phyloP scores from a whole-genome alignment of 2,797 vertebrate species.

The Lophotriccus pileatus region DNA sequence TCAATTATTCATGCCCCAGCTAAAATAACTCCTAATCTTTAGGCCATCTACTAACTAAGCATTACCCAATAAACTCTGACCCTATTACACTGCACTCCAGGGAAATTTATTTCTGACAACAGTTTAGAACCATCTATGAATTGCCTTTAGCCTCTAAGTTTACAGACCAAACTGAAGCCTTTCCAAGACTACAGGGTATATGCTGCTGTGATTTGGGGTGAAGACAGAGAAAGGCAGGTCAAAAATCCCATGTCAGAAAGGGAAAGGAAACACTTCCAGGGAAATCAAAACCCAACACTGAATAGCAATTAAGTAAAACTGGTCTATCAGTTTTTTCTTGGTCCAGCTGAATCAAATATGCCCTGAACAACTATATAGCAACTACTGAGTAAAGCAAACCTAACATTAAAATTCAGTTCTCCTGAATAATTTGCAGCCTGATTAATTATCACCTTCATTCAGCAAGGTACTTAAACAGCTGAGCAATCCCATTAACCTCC shows the following conservation, averaged over 20 bases:
- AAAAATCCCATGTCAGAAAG: background rate
- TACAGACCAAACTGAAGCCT: background rate
- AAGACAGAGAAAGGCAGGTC: background rate
- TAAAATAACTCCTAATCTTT: slow-evolving; percentile 31
- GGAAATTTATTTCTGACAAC: slow-evolving; percentile 25
- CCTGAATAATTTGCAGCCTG: slow-evolving; percentile 56
- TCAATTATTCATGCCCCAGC: background rate
- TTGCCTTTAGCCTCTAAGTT: background rate
- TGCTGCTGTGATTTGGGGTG: background rate
- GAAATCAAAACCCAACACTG: background rate
- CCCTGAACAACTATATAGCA: background rate
- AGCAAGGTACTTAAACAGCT: slow-evolving; percentile 10
- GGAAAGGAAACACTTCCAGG: background rate
- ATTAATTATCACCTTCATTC: slow-evolving; percentile 16
- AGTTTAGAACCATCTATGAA: background rate
- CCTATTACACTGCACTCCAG: background rate
- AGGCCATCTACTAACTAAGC: background rate
- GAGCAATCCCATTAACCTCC: slow-evolving; percentile 16
- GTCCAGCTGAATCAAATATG: background rate
- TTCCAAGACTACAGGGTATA: background rate
- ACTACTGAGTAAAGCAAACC: background rate
- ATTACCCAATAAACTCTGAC: slow-evolving; percentile 40
- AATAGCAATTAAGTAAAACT: background rate
- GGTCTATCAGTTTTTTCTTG: background rate
- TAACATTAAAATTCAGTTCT: slow-evolving; percentile 7